Evolutionary conservation across 2,113 vertebrate species (phyloP).

Genomic region (Synchiropus splendidus): DNA sequence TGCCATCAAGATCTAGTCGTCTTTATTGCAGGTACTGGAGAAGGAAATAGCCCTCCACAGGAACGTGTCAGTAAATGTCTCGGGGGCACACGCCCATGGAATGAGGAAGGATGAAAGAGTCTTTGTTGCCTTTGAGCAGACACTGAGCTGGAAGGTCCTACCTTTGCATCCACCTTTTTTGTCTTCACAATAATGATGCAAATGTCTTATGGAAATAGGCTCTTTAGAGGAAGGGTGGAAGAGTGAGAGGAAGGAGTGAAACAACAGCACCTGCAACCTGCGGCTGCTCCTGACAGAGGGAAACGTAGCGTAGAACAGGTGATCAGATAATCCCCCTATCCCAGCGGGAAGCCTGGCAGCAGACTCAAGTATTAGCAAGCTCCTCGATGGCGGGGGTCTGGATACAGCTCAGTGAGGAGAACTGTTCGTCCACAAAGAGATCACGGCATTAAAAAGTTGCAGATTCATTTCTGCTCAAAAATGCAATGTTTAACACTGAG

Average conservation of each 20-base stretch:
- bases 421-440: conserved; percentile 17
- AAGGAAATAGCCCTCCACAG: conserved; percentile 39
- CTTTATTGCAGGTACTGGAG: conserved; percentile 20
- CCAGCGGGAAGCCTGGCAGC: too few species aligned
- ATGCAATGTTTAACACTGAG: too few species aligned
- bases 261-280: conserved; percentile 31
- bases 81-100: conserved; percentile 19
- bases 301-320: conserved; percentile 36
- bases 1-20: conserved; percentile 2
- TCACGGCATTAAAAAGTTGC: too few species aligned
- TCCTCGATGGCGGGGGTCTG: conserved; percentile 36
- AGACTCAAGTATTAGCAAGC: too few species aligned
- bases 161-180: conserved; percentile 3
- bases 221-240: neutral
- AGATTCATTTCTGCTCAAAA: too few species aligned
- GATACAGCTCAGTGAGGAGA: conserved; percentile 26
- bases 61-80: conserved; percentile 25
- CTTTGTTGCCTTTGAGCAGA: conserved; percentile 32
- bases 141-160: conserved; percentile 20
- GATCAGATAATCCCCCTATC: conserved; percentile 54
- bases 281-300: conserved; percentile 17
- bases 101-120: conserved; percentile 57
- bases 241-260: conserved; percentile 3
- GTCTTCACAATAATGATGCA: neutral
- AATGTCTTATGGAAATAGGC: neutral